Base-by-base conservation (phyloP, 2,113 vertebrate genomes). In the Pagrus major region DNA sequence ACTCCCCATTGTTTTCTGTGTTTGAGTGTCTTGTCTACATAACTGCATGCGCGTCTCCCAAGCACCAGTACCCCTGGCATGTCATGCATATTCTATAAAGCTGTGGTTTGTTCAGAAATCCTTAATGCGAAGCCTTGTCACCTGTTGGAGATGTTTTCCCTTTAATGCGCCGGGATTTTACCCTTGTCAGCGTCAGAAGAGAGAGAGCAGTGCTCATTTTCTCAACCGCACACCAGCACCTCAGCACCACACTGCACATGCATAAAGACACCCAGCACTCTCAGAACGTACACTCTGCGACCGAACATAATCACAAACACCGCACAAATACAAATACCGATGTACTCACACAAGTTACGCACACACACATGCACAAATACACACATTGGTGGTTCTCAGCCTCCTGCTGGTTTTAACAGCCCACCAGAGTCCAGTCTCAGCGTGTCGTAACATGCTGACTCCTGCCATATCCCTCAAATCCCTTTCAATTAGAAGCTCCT, bases 401-500 rank as follows among this genome's bases (percentile, higher is more conserved):
- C 89, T 92, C 90, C 91, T 72, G 86, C 91, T 91, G 92, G 80
- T 88, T 92, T 91, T 88, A 94, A 90, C 84, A 92, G 91, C 88
- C 90, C 90, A 88, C 87, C 91, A 90, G 81, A 88, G 91, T 89
- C 85, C 84, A 85, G 80, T 80, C 88, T 69, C 90, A 85, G 90
- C 75, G 70, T 93, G 91, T 87, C 20, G 58, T 88, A 88, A 88
- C 81, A 86, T 90, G 90, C 92, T 90, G 93, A 93, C 93, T 93
- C 75, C 87, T 83, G 88, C 85, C 81, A 80, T 91, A 93, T 94
- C 86, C 70, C 87, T 92, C 92, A 91, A 91, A 94, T 92, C 88
- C 86, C 93, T 95, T 95, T 95, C 94, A 95, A 94, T 94, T 94
- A 94, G 91, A 82, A 67, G 88, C 89, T 92, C 81, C 90, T 80